Evolutionary conservation across 2,888 invertebrate species (phyloP).

Genomic region (Epistrophe grossulariae): DNA sequence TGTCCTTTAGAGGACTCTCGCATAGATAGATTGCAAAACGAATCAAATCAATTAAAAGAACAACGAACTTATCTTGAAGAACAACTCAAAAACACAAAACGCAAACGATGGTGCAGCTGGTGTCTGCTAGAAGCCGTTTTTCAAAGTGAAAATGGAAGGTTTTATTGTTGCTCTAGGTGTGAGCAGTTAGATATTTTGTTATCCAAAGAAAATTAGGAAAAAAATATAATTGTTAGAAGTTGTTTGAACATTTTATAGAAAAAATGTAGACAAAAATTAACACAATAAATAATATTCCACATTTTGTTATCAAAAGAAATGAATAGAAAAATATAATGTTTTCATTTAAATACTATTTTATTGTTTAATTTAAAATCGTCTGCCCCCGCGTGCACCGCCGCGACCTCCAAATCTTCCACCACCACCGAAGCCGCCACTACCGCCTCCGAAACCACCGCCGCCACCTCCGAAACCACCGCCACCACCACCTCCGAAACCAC

Average conservation of each 20-base stretch:
- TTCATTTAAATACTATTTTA: conserved; percentile 17
- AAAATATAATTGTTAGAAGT: neutral
- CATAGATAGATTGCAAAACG: conserved; percentile 28
- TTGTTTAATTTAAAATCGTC: conserved; percentile 70
- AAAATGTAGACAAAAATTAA: neutral
- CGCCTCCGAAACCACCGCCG: conserved; percentile 70
- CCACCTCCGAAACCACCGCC: conserved; percentile 70
- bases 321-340: neutral
- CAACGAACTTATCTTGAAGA: conserved; percentile 48
- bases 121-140: conserved; percentile 77
- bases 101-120: conserved; percentile 77
- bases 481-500: conserved; percentile 54
- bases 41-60: conserved; percentile 30
- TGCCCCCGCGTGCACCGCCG: conserved; percentile 25
- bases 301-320: conserved; percentile 13
- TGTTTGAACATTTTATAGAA: neutral
- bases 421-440: conserved; percentile 33
- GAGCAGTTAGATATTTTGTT: conserved; percentile 53
- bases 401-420: conserved; percentile 12
- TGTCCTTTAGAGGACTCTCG: conserved; percentile 37
- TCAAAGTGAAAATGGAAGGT: conserved; percentile 26
- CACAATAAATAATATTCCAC: neutral
- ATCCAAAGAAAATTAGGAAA: conserved; percentile 20
- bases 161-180: conserved; percentile 55
- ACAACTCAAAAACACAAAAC: conserved; percentile 73